These are phyloP conservation scores for Ceraclea dissimilis DNA, from an alignment of 2,888 invertebrate genomes.

Conservation along the genomic window DNA sequence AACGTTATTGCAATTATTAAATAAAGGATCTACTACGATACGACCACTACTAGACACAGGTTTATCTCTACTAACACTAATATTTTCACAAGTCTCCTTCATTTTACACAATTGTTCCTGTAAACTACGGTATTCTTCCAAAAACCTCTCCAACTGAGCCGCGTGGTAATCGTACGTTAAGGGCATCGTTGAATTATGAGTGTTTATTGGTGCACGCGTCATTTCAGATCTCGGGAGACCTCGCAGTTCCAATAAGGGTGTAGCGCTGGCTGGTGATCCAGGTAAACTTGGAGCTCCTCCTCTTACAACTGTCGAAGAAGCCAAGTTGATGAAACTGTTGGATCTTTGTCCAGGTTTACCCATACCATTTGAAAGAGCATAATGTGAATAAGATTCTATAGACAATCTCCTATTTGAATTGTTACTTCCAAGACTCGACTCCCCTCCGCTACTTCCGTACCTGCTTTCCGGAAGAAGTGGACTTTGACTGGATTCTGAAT, in stretches of 20 bases:
- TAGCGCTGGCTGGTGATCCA: slow-evolving; percentile 58
- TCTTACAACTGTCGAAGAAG: slow-evolving; percentile 40
- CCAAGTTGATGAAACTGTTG: slow-evolving; percentile 64
- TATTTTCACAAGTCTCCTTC: slow-evolving; percentile 70
- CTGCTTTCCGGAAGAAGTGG: slow-evolving; percentile 63
- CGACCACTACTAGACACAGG: slow-evolving; percentile 33
- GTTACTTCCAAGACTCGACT: slow-evolving; percentile 47
- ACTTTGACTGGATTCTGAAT: slow-evolving; percentile 61
- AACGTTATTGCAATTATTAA: slow-evolving; percentile 32
- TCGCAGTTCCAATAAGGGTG: slow-evolving; percentile 55
- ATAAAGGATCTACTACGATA: slow-evolving; percentile 9
- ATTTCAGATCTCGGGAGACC: slow-evolving; percentile 40
- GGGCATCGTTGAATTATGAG: slow-evolving; percentile 42
- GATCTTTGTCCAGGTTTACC: slow-evolving; percentile 48
- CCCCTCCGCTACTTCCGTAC: slow-evolving; percentile 65
- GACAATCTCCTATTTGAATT: slow-evolving; percentile 45
- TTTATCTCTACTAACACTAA: slow-evolving; percentile 30
- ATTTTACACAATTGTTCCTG: slow-evolving; percentile 72
- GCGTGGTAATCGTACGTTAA: slow-evolving; percentile 69
- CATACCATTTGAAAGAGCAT: slow-evolving; percentile 29
- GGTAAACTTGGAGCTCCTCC: slow-evolving; percentile 55
- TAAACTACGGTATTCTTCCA: slow-evolving; percentile 70
- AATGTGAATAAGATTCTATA: slow-evolving; percentile 40
- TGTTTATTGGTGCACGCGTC: slow-evolving; percentile 39
- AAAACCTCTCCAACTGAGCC: slow-evolving; percentile 68